Conservation (phyloP, 2,113 vertebrate genomes). For the Heterochromis multidens region DNA sequence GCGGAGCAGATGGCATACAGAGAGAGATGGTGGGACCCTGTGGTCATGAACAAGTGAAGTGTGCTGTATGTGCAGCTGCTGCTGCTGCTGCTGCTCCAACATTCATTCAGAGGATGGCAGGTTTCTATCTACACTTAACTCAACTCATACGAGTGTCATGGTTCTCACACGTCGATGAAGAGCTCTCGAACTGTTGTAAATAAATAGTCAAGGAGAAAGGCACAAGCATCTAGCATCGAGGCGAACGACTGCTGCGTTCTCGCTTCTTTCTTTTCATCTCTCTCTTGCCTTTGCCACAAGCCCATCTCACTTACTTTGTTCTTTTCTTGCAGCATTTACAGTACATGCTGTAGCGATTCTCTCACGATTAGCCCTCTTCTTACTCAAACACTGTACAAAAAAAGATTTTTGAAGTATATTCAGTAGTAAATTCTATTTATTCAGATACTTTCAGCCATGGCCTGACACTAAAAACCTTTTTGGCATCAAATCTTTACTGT, state of each 20-base stretch:
- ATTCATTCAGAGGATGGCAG: not conserved
- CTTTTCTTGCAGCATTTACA: not conserved
- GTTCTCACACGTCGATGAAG: not conserved
- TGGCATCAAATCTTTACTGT: not conserved
- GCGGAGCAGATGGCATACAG: not conserved
- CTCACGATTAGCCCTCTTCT: not conserved
- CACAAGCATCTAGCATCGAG: slow-evolving; percentile 1
- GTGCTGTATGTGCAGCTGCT: not conserved
- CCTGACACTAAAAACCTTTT: not conserved
- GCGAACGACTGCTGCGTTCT: not conserved
- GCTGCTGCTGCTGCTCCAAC: not conserved
- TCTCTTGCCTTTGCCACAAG: not conserved
- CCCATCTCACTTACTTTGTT: slow-evolving; percentile 31
- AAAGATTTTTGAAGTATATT: not conserved
- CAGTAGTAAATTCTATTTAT: slow-evolving; percentile 9
- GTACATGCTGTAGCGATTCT: not conserved
- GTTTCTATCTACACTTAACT: not conserved
- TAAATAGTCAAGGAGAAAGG: slow-evolving; percentile 31
- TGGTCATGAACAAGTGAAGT: not conserved
- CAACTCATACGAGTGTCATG: slow-evolving; percentile 7
- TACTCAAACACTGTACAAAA: not conserved
- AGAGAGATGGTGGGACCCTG: not conserved
- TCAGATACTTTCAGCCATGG: not conserved
- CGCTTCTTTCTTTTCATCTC: not conserved
- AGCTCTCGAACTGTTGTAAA: not conserved